phyloP scores from a whole-genome alignment of 2,113 vertebrate species.

The Illadopsis cleaveri region DNA sequence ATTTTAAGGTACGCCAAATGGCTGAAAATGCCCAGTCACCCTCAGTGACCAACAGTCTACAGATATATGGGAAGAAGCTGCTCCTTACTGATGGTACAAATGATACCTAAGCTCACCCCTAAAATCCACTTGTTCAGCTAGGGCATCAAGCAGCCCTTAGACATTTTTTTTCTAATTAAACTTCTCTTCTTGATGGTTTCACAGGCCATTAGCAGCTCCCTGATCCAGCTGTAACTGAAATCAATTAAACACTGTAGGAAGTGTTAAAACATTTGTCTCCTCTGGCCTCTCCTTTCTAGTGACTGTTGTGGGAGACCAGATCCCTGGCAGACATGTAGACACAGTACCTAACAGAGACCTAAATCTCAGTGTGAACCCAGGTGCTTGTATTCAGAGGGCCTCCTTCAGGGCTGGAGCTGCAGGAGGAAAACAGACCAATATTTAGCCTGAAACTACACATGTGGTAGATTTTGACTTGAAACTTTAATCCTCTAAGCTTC shows the following conservation, averaged over 20 bases:
- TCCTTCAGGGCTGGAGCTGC: background rate
- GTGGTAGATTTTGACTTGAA: background rate
- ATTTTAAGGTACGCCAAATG: background rate
- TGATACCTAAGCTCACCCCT: background rate
- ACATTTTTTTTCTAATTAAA: background rate
- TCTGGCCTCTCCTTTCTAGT: background rate
- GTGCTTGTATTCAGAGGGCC: background rate
- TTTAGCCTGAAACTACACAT: background rate
- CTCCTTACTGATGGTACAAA: background rate
- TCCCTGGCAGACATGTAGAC: background rate
- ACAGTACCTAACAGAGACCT: background rate
- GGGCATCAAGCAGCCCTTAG: background rate
- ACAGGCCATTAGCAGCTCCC: background rate
- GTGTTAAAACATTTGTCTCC: background rate
- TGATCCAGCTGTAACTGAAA: background rate
- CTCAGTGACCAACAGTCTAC: background rate
- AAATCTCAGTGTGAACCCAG: background rate
- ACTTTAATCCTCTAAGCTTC: background rate
- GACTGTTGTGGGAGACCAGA: background rate
- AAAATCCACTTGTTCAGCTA: background rate
- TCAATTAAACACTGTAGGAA: background rate
- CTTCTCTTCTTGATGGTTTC: background rate
- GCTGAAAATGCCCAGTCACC: background rate
- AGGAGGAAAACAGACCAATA: background rate
- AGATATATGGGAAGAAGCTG: background rate